Base-by-base conservation (phyloP, 2,113 vertebrate species). In the Leptodactylus fuscus region DNA sequence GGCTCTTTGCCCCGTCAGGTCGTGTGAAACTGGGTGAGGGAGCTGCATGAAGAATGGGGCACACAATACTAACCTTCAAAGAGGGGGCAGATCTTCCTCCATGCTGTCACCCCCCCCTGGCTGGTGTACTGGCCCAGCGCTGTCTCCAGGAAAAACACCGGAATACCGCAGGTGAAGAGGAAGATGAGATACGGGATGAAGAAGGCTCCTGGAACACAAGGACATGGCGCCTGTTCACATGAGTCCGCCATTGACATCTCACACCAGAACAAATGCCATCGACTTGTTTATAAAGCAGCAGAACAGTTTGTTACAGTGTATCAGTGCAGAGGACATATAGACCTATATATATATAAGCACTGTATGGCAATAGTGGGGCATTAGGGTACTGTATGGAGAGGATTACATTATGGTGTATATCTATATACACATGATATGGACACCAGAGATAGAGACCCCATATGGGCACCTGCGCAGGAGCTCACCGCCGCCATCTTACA, bases 41-140 rank as follows among this genome's bases (percentile, higher is more conserved):
- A 38, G 20, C 49, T 18, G 81, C 24, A 83, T 44, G 46, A 74
- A 83, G 48, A 58, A 71, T 44, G 49, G 49, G 29, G 77, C 44
- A 78, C 38, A 58, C 38, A 36, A 60, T 41, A 88, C 91, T 87
- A 69, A 97, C 97, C 98, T 93, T 97, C 91, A 74, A 97, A 96
- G 90, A 99, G 93, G 81, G 98, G 98, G 41, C 97, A 98, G 83
- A 99, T 97, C 92, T 97, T 98, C 90, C 93, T 94, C 98, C 98
- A 99, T 88, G 97, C 96, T 0, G 97, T 98, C 41, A 98, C 89
- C 0, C 94, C 96, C 0, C 97, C 96, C 88, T 98, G 94, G 60
- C 95, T 97, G 29, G 97, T 98, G 88, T 96, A 98, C 88, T 98
- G 98, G 20, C 97, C 98, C 91, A 98, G 34, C 0, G 96, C 95